phyloP scores from a whole-genome alignment of 2,888 invertebrate genomes.

The Scaptomyza tumidula region DNA sequence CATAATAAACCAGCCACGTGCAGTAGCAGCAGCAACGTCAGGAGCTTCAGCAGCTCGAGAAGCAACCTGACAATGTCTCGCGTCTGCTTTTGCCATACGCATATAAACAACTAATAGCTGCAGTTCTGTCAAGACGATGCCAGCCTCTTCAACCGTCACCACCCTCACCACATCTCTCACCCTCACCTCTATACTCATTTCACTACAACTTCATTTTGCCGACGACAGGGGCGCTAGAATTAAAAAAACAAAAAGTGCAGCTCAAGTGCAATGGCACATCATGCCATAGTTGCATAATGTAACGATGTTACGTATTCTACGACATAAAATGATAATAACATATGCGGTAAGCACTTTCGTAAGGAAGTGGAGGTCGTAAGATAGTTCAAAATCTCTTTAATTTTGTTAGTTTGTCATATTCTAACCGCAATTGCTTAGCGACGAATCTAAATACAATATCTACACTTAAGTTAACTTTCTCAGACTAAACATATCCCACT shows the following conservation, averaged over 20 bases:
- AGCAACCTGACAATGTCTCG: slow-evolving; percentile 11
- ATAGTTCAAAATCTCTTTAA: too few species aligned
- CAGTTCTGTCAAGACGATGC: slow-evolving; percentile 64
- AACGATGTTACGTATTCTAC: too few species aligned
- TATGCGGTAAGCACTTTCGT: too few species aligned
- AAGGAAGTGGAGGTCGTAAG: too few species aligned
- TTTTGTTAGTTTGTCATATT: too few species aligned
- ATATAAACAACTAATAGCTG: slow-evolving; percentile 69
- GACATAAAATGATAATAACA: too few species aligned
- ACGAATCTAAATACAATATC: not conserved
- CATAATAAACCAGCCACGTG: slow-evolving; percentile 72
- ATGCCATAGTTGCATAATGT: slow-evolving; percentile 12
- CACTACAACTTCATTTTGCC: slow-evolving; percentile 46
- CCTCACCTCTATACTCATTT: slow-evolving; percentile 14
- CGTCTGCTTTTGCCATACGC: slow-evolving; percentile 60
- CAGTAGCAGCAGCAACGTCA: slow-evolving; percentile 32
- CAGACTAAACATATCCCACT: not conserved
- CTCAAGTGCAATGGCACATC: slow-evolving; percentile 55
- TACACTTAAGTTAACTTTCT: not conserved
- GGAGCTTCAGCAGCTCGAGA: slow-evolving; percentile 10
- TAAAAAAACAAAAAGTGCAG: slow-evolving; percentile 36
- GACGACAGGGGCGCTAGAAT: slow-evolving; percentile 17
- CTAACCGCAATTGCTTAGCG: not conserved
- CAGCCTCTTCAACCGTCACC: not conserved
- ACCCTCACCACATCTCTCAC: too few species aligned